These are phyloP conservation scores for Todiramphus chloris DNA, from an alignment of 2,113 vertebrate species.

Conservation along the genomic window DNA sequence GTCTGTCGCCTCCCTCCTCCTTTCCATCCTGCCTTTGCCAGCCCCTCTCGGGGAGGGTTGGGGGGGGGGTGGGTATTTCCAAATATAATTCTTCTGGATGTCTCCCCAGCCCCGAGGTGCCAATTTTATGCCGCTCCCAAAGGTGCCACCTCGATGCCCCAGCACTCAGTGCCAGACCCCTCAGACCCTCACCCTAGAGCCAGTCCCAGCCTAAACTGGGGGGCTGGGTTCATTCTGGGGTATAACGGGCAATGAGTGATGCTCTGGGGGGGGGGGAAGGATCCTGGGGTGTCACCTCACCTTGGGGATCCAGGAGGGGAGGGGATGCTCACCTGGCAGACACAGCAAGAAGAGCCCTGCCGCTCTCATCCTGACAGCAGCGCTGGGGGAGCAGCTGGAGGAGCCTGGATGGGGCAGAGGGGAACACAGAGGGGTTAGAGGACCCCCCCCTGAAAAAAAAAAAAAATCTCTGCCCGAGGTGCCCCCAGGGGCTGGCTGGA, in stretches of 20 bases:
- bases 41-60: too few species aligned
- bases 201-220: not conserved
- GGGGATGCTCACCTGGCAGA: slow-evolving; percentile 81
- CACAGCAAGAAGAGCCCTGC: slow-evolving; percentile 79
- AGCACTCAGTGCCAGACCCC: accelerated
- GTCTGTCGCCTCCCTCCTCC: not conserved
- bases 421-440: not conserved
- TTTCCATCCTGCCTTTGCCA: not conserved
- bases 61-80: not conserved
- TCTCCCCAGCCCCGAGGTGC: accelerated
- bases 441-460: too few species aligned
- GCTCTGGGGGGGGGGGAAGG: not conserved
- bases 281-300: not conserved
- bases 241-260: accelerated
- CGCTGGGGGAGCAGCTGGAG: slow-evolving; percentile 16
- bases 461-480: too few species aligned
- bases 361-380: slow-evolving; percentile 77
- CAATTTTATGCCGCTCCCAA: not conserved
- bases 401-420: not conserved
- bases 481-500: not conserved
- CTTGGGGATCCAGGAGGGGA: not conserved
- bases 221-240: not conserved
- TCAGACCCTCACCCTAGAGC: accelerated
- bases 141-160: not conserved
- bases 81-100: not conserved